Conservation (phyloP, 2,797 vertebrate genomes). For the Vultur gryphus region DNA sequence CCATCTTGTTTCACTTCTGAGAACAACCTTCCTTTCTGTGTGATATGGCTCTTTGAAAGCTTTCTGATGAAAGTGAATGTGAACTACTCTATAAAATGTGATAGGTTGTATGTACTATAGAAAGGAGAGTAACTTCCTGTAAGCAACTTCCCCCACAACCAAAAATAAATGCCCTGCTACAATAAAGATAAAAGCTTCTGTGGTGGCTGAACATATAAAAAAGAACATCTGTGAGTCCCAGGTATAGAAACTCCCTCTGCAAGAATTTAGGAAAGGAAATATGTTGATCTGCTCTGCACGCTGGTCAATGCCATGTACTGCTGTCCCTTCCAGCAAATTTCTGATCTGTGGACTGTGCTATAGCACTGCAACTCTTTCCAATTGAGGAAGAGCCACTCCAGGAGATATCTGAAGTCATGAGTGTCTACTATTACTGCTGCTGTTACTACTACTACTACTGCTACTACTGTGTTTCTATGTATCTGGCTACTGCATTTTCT, state of each 20-base stretch:
- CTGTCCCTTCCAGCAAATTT: not conserved
- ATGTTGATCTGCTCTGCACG: accelerated
- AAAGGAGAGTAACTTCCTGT: not conserved
- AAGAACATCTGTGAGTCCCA: not conserved
- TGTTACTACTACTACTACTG: not conserved
- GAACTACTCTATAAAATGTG: not conserved
- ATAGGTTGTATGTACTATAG: not conserved
- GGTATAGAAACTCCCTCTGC: not conserved
- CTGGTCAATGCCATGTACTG: not conserved
- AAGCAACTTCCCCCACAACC: not conserved
- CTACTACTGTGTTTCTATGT: not conserved
- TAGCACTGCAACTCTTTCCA: not conserved
- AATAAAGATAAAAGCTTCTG: not conserved
- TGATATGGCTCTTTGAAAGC: not conserved
- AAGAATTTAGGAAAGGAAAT: not conserved
- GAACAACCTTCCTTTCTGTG: not conserved
- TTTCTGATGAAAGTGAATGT: not conserved
- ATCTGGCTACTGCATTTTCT: not conserved
- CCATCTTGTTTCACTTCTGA: not conserved
- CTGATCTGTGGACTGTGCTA: not conserved
- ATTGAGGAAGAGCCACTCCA: not conserved
- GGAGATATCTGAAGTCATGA: not conserved
- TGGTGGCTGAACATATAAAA: not conserved
- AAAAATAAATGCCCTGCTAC: not conserved
- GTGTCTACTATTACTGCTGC: not conserved